Evolutionary conservation across 1,140 invertebrate genomes (phyloP), one percentile per base, ranked within the genome.

Genomic region (Pseudomyrmex pallidus): DNA sequence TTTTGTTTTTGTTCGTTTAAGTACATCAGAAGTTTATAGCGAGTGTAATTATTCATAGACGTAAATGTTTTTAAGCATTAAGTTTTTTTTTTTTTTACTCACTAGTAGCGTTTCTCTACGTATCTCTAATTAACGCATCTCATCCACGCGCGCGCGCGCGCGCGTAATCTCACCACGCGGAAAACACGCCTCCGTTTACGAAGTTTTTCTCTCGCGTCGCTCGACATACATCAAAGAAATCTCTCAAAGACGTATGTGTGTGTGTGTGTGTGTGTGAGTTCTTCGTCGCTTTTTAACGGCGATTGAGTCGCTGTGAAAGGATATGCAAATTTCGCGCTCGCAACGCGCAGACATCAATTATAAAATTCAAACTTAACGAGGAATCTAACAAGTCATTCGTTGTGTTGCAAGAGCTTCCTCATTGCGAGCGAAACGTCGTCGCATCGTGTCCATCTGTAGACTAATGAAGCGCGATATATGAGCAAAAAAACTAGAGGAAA

Each of bases 71-170:
- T 35, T 50, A 85, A 87, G 88, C 82, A 83, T 66, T 87, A 84
- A 73, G 86, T 87, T 88, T 57, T 64, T 85, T 88, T 88, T 85
- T 90, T 92, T 57, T 64, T 85, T 7, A 87, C 84, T 90, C 63
- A 88, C 86, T 90, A 86, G 70, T 90, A 90, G 87, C 90, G 87
- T 91, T 77, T 90, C 44, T 56, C 52, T 77, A 87, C 73, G 54
- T 91, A 86, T 78, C 35, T 89, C 86, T 87, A 73, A 72, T 88
- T 90, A 92, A 91, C 92, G 91, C 91, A 89, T 90, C 90, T 90
- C 88, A 35, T 35, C 35, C 35, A 25, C 25, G 35, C 35, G 35
- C 35, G 35, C 64, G 25, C 25, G 25, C 20, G 20, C 20, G 20
- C 20, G 20, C 20, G 20, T 35, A 35, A 35, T 35, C 35, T 35